Percentiles rank a stretch among this genome's conserved stretches.
These are phyloP conservation scores for Eupithecia abbreviata DNA, from an alignment of 2,888 invertebrate genomes.

Conservation along the genomic window DNA sequence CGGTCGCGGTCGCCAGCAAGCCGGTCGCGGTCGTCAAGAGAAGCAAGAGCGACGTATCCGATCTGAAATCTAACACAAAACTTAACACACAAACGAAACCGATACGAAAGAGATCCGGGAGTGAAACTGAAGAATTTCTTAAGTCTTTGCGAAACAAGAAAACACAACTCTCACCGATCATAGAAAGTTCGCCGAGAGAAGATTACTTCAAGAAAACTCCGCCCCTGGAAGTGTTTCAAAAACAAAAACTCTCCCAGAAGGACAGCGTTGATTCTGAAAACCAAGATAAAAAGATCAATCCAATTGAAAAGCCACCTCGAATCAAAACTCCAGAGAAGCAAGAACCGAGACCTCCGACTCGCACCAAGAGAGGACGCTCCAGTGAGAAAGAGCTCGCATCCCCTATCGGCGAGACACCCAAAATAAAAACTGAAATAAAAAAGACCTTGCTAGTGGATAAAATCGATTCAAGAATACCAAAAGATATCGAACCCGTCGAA, in stretches of 20 bases:
- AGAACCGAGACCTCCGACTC: conserved; percentile 74
- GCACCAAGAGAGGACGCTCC: conserved; percentile 72
- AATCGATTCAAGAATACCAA: conserved; percentile 66
- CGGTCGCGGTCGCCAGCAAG: conserved; percentile 80
- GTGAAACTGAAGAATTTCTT: conserved; percentile 85
- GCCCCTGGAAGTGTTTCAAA: conserved; percentile 71
- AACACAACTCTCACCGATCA: conserved; percentile 90
- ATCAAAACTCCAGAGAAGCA: conserved; percentile 69
- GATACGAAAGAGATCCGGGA: conserved; percentile 84
- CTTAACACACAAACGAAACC: conserved; percentile 73
- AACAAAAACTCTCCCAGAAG: conserved; percentile 66
- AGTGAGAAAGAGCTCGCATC: conserved; percentile 68
- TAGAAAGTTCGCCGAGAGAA: conserved; percentile 89
- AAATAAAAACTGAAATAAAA: conserved; percentile 70
- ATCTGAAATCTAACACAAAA: conserved; percentile 82
- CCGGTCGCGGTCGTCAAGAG: conserved; percentile 78
- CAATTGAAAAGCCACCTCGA: conserved; percentile 76
- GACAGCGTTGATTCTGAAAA: conserved; percentile 61
- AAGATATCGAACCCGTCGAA: conserved; percentile 61
- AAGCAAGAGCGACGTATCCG: conserved; percentile 87
- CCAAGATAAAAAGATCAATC: conserved; percentile 72
- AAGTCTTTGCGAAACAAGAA: conserved; percentile 84
- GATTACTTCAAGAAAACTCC: conserved; percentile 85
- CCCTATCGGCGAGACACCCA: conserved; percentile 71
- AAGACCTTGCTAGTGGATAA: conserved; percentile 71